Percentiles rank a stretch among this genome's conserved stretches.
Conservation (phyloP, 2,797 vertebrate genomes). For the Phaenicophaeus curvirostris region DNA sequence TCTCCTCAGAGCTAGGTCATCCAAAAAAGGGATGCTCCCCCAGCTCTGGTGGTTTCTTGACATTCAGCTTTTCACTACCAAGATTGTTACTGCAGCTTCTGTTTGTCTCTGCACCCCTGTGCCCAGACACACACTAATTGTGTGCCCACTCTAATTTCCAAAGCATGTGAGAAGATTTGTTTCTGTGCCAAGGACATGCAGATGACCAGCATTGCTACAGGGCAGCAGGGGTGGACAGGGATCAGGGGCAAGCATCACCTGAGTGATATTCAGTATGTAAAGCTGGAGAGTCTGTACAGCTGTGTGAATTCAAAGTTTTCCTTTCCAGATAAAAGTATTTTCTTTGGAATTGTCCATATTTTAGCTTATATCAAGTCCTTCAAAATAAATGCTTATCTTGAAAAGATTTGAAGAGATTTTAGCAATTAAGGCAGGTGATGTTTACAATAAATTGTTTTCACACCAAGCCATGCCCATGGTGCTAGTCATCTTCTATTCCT, state of each 20-base stretch:
- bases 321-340: background rate
- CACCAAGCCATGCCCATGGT: background rate
- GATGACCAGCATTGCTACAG: too few species aligned
- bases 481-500: background rate
- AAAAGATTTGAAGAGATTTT: background rate
- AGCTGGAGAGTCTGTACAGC: background rate
- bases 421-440: background rate
- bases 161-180: background rate
- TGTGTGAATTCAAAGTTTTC: background rate
- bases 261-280: background rate
- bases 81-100: background rate
- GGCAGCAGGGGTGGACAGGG: too few species aligned
- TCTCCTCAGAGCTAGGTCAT: background rate
- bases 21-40: background rate
- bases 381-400: background rate
- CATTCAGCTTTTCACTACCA: background rate
- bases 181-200: fast-evolving
- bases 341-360: background rate
- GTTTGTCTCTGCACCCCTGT: background rate
- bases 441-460: background rate
- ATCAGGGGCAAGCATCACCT: background rate
- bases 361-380: background rate
- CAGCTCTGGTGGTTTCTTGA: background rate
- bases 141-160: background rate
- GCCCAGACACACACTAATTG: background rate